Evolutionary conservation across 2,113 vertebrate species (phyloP).

Genomic region (Raja brachyura): DNA sequence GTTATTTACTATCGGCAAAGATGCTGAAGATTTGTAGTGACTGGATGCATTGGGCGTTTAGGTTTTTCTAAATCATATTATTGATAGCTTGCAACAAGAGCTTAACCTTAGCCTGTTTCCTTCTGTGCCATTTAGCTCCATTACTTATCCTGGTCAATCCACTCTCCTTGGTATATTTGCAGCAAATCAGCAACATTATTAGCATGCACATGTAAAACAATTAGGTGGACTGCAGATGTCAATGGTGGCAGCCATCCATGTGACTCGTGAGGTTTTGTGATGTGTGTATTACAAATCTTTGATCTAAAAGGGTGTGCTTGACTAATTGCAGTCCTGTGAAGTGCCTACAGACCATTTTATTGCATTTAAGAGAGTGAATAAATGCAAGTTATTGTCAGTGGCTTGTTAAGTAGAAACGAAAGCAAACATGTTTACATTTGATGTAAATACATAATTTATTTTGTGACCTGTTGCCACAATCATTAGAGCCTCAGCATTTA

Average conservation of each 20-base stretch:
- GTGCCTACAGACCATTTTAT: neutral
- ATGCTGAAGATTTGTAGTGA: neutral
- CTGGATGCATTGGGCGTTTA: neutral
- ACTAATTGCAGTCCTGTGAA: neutral
- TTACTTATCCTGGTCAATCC: constrained; percentile 39
- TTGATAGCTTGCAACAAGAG: constrained; percentile 19
- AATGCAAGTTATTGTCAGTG: neutral
- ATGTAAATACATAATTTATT: neutral
- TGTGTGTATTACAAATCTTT: neutral
- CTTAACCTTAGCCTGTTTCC: constrained; percentile 6
- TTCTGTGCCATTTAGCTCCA: constrained; percentile 40
- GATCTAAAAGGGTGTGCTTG: neutral
- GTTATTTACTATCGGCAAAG: neutral
- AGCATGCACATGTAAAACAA: constrained; percentile 40
- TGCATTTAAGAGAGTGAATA: neutral
- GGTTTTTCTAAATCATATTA: constrained; percentile 40
- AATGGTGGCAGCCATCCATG: neutral
- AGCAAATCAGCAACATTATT: constrained; percentile 40
- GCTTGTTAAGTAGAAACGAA: neutral
- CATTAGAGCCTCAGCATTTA: neutral
- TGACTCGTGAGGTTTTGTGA: neutral
- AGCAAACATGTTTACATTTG: neutral
- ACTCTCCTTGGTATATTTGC: constrained; percentile 34
- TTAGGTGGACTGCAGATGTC: neutral
- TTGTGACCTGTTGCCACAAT: constrained; percentile 15